phyloP scores from a whole-genome alignment of 2,113 vertebrate genomes.

The Oxygymnocypris stewartii region DNA sequence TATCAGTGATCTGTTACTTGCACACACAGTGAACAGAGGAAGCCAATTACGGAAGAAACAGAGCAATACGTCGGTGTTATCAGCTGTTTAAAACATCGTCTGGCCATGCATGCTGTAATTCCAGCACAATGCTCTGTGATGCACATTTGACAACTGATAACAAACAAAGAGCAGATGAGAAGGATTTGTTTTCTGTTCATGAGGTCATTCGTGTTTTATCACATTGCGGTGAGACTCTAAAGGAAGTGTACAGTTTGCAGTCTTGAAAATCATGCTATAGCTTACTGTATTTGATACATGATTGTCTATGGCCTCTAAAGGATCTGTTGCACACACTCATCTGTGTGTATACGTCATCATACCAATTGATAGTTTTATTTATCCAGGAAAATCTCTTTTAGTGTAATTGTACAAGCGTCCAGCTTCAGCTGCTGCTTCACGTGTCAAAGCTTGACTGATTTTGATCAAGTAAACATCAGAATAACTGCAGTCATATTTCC shows the following conservation, averaged over 20 bases:
- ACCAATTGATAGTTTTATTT: neutral
- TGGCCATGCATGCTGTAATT: conserved; percentile 4
- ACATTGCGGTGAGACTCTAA: neutral
- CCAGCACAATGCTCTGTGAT: neutral
- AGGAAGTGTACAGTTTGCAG: neutral
- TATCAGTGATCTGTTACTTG: neutral
- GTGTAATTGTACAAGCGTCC: no score
- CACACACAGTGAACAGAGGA: neutral
- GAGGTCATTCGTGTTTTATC: neutral
- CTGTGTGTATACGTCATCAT: neutral
- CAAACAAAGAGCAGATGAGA: neutral
- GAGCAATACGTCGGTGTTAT: neutral
- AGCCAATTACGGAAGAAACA: conserved; percentile 4
- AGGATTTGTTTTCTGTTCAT: neutral
- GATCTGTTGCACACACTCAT: neutral
- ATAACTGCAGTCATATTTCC: no score
- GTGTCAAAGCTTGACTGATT: no score
- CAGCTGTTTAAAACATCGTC: conserved; percentile 2
- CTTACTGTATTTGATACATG: neutral
- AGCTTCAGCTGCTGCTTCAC: no score
- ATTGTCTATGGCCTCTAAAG: no score
- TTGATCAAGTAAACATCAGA: no score
- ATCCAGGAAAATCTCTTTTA: no score
- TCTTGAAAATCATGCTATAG: neutral
- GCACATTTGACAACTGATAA: neutral